Evolutionary conservation across 2,797 vertebrate species (phyloP).

Genomic region (Spinus olivaceus): DNA sequence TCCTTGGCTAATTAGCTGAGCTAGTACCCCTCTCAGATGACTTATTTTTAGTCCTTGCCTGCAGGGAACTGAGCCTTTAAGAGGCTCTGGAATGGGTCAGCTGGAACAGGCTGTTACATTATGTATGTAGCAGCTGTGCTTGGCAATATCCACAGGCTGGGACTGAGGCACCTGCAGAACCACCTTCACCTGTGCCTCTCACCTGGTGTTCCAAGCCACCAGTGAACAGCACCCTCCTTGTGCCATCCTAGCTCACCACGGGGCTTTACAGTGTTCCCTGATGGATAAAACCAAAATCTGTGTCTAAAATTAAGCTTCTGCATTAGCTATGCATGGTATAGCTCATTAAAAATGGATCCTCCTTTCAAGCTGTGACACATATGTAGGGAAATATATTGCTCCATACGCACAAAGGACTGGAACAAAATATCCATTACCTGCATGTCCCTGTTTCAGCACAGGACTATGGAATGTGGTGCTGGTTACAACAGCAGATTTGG

Average conservation of each 20-base stretch:
- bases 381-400: conserved; percentile 11
- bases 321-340: neutral
- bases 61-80: neutral
- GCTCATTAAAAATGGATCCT: conserved; percentile 43
- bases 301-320: neutral
- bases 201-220: neutral
- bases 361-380: conserved; percentile 12
- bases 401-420: neutral
- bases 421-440: conserved; percentile 9
- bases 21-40: neutral
- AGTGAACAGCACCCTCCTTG: neutral
- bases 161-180: neutral
- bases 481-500: neutral
- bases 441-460: neutral
- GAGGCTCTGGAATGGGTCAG: neutral
- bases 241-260: neutral
- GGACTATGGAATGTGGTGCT: neutral
- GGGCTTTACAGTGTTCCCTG: neutral
- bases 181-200: neutral
- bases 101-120: neutral
- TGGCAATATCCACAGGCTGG: accelerated
- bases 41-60: conserved; percentile 7
- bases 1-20: neutral
- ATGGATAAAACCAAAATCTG: neutral
- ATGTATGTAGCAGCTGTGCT: neutral